Percentiles rank a stretch among this genome's conserved stretches.
These are phyloP conservation scores for Rotaria sp. DNA, from an alignment of 2,888 invertebrate genomes.

Conservation along the genomic window DNA sequence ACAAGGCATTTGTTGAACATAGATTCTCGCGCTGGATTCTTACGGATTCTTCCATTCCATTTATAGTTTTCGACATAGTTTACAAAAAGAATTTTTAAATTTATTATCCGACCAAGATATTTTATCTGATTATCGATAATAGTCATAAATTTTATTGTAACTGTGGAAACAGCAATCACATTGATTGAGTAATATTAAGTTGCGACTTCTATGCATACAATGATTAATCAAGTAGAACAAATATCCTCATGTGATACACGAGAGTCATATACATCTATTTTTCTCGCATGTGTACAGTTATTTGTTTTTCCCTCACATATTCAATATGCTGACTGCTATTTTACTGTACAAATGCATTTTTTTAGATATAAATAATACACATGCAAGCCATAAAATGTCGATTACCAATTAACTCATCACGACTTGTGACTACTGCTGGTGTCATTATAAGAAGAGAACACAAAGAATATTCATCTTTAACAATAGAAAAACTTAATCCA, in stretches of 20 bases:
- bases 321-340: too few relatives aligned
- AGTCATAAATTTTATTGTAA: not conserved
- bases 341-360: too few relatives aligned
- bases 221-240: not conserved
- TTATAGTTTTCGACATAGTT: not conserved
- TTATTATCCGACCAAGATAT: too few relatives aligned
- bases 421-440: not conserved
- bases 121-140: too few relatives aligned
- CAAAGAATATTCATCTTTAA: constrained; percentile 45
- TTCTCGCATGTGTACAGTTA: not conserved
- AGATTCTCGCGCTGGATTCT: not conserved
- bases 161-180: not conserved
- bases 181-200: not conserved
- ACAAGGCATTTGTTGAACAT: not conserved
- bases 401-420: not conserved
- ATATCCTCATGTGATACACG: not conserved
- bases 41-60: not conserved
- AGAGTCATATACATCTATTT: not conserved
- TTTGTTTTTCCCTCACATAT: not conserved
- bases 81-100: not conserved
- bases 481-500: constrained; percentile 76
- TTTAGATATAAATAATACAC: not conserved
- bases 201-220: not conserved
- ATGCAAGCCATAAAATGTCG: not conserved
- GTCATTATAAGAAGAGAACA: not conserved